phyloP scores from a whole-genome alignment of 2,797 vertebrate species.

The Microchirus variegatus region DNA sequence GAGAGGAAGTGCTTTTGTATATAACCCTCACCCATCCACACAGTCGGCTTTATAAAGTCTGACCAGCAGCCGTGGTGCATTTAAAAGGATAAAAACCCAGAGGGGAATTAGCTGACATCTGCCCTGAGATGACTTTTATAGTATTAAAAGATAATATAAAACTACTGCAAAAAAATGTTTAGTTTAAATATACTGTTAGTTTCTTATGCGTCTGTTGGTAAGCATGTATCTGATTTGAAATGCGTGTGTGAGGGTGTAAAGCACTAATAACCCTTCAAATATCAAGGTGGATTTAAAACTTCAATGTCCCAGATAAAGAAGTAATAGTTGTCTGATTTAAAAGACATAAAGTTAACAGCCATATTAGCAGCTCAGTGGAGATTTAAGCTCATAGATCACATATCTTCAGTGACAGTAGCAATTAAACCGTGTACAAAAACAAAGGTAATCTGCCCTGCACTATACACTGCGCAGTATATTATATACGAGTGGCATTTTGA shows the following conservation, averaged over 20 bases:
- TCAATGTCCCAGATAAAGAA: constrained; percentile 31
- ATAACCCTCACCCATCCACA: constrained; percentile 49
- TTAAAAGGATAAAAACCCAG: constrained; percentile 33
- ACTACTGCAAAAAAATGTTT: constrained; percentile 9
- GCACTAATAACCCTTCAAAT: not conserved
- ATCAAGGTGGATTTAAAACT: constrained; percentile 10
- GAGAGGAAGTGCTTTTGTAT: constrained; percentile 67
- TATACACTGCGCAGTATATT: too few species aligned
- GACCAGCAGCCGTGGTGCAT: constrained; percentile 43
- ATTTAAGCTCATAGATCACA: not conserved
- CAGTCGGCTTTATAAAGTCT: constrained; percentile 56
- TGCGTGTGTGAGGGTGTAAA: too few species aligned
- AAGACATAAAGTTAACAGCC: constrained; percentile 1
- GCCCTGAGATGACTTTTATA: constrained; percentile 24
- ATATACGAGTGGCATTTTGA: too few species aligned
- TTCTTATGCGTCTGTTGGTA: not conserved
- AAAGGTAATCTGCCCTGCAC: too few species aligned
- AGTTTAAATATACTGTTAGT: not conserved
- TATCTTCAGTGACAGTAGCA: not conserved
- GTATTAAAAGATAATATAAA: constrained; percentile 10
- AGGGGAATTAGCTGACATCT: constrained; percentile 28
- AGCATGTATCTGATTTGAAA: too few species aligned
- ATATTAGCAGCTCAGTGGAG: not conserved
- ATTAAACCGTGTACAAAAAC: not conserved
- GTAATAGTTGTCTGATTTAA: not conserved